A percentile compares a stretch with the other conserved stretches of the same genome.
These are phyloP conservation scores for Adrianichthys oophorus DNA, from an alignment of 2,797 vertebrate genomes.

Conservation along the genomic window DNA sequence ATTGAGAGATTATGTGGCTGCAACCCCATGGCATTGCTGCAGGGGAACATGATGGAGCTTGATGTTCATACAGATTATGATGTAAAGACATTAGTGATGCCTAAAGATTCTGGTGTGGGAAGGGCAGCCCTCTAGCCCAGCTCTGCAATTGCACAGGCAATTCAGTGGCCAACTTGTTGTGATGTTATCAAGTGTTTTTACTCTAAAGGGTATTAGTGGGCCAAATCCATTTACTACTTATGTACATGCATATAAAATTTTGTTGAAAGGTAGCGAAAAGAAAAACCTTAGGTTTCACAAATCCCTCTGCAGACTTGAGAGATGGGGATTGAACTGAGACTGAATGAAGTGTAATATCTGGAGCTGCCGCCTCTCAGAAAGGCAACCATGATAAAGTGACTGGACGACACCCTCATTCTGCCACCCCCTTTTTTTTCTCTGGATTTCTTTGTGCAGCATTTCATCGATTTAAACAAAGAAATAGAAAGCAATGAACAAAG, in stretches of 20 bases:
- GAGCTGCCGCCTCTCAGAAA: constrained; percentile 69
- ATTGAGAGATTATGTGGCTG: constrained; percentile 63
- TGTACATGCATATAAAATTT: neutral
- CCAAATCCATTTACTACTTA: constrained; percentile 18
- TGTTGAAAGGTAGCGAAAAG: constrained; percentile 10
- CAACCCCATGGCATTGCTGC: constrained; percentile 77
- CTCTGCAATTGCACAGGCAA: constrained; percentile 55
- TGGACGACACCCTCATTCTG: constrained; percentile 57
- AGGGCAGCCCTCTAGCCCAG: constrained; percentile 49
- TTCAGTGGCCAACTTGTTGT: constrained; percentile 40
- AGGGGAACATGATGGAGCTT: constrained; percentile 46
- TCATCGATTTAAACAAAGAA: constrained; percentile 8
- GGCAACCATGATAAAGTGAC: constrained; percentile 56
- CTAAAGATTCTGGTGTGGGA: constrained; percentile 40
- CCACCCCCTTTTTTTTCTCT: constrained; percentile 24
- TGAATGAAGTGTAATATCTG: constrained; percentile 72
- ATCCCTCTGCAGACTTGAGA: constrained; percentile 66
- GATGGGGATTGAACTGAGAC: constrained; percentile 70
- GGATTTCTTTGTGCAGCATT: constrained; percentile 16
- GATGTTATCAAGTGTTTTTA: constrained; percentile 27
- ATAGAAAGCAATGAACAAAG: neutral
- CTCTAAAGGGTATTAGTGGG: constrained; percentile 15
- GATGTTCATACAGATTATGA: constrained; percentile 45
- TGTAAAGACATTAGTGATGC: constrained; percentile 39
- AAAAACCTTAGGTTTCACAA: constrained; percentile 51